phyloP scores from a whole-genome alignment of 2,113 vertebrate species.

The Crocuta crocuta region DNA sequence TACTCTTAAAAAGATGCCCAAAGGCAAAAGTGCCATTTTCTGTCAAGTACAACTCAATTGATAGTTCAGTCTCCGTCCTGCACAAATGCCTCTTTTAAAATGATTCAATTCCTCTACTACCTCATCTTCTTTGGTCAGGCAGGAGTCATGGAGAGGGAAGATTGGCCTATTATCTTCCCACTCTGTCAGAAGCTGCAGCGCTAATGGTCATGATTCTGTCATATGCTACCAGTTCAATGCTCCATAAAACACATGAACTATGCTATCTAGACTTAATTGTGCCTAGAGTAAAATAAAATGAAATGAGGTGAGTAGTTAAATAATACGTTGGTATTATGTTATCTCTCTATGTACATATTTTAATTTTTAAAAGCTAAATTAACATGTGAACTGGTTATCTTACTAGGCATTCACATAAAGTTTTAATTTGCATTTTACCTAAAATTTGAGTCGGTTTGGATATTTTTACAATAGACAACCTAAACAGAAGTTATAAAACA shows the following conservation, averaged over 20 bases:
- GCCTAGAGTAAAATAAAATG: constrained; percentile 61
- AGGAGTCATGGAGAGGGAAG: constrained; percentile 63
- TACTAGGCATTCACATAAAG: not conserved
- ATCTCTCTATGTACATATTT: not conserved
- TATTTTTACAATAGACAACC: not conserved
- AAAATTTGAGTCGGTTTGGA: not conserved
- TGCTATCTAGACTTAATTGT: constrained; percentile 67
- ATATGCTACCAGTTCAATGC: constrained; percentile 52
- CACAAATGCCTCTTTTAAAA: constrained; percentile 71
- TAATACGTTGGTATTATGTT: constrained; percentile 45
- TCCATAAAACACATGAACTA: constrained; percentile 67
- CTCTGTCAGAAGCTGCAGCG: constrained; percentile 46
- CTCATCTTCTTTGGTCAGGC: constrained; percentile 63
- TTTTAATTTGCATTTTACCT: not conserved
- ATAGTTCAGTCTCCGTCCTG: constrained; percentile 53
- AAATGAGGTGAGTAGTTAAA: constrained; percentile 65
- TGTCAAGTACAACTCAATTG: constrained; percentile 64
- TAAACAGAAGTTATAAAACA: not conserved
- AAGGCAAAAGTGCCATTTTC: constrained; percentile 75
- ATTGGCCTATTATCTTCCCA: constrained; percentile 66
- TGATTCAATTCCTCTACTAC: constrained; percentile 60
- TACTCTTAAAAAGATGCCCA: constrained; percentile 61
- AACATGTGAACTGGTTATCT: not conserved
- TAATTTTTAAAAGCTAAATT: constrained; percentile 28
- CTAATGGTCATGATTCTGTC: constrained; percentile 13